These are phyloP conservation scores for Lithosia quadra DNA, from an alignment of 2,888 invertebrate species.

Conservation along the genomic window DNA sequence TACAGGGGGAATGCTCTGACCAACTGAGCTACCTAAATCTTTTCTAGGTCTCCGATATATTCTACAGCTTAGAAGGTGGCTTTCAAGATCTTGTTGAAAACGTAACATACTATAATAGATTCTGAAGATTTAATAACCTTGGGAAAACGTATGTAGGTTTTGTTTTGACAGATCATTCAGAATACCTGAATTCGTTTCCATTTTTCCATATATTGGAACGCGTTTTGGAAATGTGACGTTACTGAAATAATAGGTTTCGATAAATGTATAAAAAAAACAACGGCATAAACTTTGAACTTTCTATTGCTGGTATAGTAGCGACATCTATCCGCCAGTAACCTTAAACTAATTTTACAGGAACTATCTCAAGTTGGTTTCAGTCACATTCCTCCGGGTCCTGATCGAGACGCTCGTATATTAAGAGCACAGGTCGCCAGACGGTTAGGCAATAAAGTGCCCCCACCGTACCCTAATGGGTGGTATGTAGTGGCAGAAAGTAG, in stretches of 20 bases:
- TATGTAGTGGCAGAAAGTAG: constrained; percentile 91
- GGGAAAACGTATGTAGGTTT: too few species aligned
- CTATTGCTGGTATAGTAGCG: neutral
- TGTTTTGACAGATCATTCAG: too few species aligned
- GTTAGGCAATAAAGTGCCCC: constrained; percentile 90
- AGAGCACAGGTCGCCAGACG: constrained; percentile 84
- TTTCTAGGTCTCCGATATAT: too few species aligned
- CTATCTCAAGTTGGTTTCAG: constrained; percentile 81
- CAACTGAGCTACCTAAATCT: too few species aligned
- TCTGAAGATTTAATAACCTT: too few species aligned
- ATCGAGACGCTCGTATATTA: constrained; percentile 69
- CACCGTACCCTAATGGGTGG: constrained; percentile 97
- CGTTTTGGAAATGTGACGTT: too few species aligned
- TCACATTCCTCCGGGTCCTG: constrained; percentile 65
- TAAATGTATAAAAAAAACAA: neutral
- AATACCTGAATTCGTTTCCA: too few species aligned
- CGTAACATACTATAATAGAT: too few species aligned
- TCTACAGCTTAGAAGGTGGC: too few species aligned
- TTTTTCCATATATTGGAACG: too few species aligned
- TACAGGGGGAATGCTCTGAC: too few species aligned
- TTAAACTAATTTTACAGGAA: constrained; percentile 64
- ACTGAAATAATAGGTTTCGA: neutral
- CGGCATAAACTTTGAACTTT: neutral
- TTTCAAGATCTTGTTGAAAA: too few species aligned
- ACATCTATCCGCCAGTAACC: neutral